A percentile compares a stretch with the other conserved stretches of the same genome.
Evolutionary conservation across 2,888 invertebrate species (phyloP).

Genomic region (Nudaria mundana): DNA sequence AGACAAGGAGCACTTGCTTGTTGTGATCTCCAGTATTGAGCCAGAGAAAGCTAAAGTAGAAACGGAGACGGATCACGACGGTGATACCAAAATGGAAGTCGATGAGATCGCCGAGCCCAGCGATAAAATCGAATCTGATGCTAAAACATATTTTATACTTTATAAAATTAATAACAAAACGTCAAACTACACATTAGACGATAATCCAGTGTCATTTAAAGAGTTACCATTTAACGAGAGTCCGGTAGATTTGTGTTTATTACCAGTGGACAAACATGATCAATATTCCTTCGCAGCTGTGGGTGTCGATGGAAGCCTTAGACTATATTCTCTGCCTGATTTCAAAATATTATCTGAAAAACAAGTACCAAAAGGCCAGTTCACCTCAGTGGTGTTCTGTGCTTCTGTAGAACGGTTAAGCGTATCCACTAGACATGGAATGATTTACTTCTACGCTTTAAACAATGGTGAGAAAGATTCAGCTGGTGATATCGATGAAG

Average conservation of each 20-base stretch:
- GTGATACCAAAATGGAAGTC: conserved; percentile 71
- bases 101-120: conserved; percentile 54
- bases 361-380: conserved; percentile 84
- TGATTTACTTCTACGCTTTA: conserved; percentile 90
- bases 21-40: conserved; percentile 74
- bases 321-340: conserved; percentile 86
- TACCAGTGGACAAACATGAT: conserved; percentile 79
- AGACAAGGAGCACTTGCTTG: conserved; percentile 85
- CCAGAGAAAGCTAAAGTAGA: conserved; percentile 53
- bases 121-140: conserved; percentile 51
- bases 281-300: conserved; percentile 86
- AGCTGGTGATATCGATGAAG: conserved; percentile 86
- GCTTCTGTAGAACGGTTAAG: conserved; percentile 93
- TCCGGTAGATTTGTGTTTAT: conserved; percentile 85
- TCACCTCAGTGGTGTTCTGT: conserved; percentile 92
- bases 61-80: conserved; percentile 57
- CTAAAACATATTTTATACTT: conserved; percentile 62
- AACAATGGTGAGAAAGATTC: conserved; percentile 87
- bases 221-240: conserved; percentile 84
- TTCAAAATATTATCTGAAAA: conserved; percentile 86
- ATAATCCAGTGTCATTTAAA: conserved; percentile 82
- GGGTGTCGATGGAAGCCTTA: conserved; percentile 87
- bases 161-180: conserved; percentile 65
- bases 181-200: conserved; percentile 67
- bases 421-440: conserved; percentile 89